These are phyloP conservation scores for Andinoacara biseriatus DNA, from an alignment of 2,113 vertebrate species.

Conservation along the genomic window DNA sequence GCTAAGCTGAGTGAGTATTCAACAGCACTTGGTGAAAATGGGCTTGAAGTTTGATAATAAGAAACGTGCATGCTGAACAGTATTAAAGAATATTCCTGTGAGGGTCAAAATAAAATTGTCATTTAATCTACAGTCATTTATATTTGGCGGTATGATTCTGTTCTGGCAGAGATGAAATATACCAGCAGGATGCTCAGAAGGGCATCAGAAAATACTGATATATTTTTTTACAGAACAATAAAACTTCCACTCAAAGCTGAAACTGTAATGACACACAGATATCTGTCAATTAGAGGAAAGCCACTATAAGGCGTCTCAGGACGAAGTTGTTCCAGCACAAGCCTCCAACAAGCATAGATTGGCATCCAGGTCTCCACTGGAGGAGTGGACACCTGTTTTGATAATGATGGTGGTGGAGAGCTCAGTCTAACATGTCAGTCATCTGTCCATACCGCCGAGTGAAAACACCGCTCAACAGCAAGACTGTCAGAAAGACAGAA, in stretches of 20 bases:
- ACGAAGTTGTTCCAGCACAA: background rate
- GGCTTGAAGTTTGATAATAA: background rate
- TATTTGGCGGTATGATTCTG: background rate
- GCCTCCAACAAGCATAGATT: background rate
- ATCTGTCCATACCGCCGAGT: background rate
- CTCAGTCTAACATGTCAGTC: background rate
- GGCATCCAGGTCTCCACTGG: background rate
- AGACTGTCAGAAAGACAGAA: slow-evolving; percentile 2
- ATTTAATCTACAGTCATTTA: slow-evolving; percentile 4
- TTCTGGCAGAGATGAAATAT: slow-evolving; percentile 2
- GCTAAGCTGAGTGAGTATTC: background rate
- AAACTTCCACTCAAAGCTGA: background rate
- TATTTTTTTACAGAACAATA: background rate
- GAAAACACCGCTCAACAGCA: background rate
- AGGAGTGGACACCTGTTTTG: background rate
- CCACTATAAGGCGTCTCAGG: background rate
- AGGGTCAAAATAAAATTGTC: background rate
- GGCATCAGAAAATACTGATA: background rate
- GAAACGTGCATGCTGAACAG: background rate
- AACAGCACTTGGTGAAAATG: background rate
- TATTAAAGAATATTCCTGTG: slow-evolving; percentile 5
- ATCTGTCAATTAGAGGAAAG: background rate
- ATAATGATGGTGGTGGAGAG: background rate
- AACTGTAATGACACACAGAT: background rate
- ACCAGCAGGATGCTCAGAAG: background rate